phyloP scores from a whole-genome alignment of 1,140 invertebrate species.

The Drosophila sechellia region DNA sequence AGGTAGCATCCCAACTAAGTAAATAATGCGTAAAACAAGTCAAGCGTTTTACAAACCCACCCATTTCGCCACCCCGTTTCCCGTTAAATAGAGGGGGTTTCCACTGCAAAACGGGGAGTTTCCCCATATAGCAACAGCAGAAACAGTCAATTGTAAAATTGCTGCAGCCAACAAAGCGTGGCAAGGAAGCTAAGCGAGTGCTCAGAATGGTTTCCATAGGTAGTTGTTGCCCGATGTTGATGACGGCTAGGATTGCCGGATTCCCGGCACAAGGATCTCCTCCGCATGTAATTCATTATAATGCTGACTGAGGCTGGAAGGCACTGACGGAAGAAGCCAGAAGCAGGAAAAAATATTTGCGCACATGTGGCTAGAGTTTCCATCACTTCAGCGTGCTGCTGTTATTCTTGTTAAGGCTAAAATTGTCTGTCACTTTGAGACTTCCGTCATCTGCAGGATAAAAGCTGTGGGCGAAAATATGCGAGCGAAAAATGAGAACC shows the following conservation, averaged over 20 bases:
- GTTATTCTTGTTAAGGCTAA: conserved; percentile 66
- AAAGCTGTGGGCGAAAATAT: conserved; percentile 13
- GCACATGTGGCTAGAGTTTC: conserved; percentile 70
- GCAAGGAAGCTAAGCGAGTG: conserved; percentile 41
- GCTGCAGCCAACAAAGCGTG: conserved; percentile 66
- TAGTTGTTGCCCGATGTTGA: conserved; percentile 39
- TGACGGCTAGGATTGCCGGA: conserved; percentile 58
- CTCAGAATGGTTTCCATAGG: conserved; percentile 29
- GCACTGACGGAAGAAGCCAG: conserved; percentile 3
- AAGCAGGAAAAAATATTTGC: conserved; percentile 42
- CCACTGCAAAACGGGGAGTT: conserved; percentile 6
- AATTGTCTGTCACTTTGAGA: conserved; percentile 74
- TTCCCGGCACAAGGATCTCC: conserved; percentile 22
- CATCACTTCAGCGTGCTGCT: conserved; percentile 15
- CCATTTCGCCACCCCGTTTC: conserved; percentile 8
- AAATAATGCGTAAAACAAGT: conserved; percentile 83
- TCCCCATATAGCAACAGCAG: conserved; percentile 20
- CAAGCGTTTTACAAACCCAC: conserved; percentile 72
- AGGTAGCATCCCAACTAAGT: conserved; percentile 69
- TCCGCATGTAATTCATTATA: conserved; percentile 68
- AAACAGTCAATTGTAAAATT: conserved; percentile 81
- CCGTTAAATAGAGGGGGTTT: background rate
- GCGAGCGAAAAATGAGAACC: conserved; percentile 19
- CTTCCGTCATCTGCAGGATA: conserved; percentile 60
- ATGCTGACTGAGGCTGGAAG: conserved; percentile 47